Conservation (phyloP, 2,113 vertebrate genomes). For the Sinosuthora webbiana region DNA sequence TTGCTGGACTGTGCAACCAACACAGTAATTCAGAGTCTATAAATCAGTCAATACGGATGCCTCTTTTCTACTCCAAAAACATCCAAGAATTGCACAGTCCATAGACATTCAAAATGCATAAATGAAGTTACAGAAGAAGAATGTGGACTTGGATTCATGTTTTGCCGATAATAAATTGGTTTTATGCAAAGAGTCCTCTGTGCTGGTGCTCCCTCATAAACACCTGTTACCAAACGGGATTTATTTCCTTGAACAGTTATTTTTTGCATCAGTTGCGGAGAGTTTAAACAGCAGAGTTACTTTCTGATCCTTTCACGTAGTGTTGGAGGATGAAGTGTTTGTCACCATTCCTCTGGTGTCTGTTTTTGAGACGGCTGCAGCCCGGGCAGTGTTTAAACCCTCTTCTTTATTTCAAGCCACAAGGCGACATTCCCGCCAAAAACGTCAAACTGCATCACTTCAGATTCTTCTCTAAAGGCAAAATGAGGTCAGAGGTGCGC, state of each 20-base stretch:
- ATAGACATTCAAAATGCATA: not conserved
- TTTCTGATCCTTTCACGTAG: not conserved
- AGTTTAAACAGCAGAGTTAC: not conserved
- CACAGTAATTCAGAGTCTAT: not conserved
- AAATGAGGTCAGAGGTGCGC: not conserved
- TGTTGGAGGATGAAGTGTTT: not conserved
- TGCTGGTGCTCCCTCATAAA: not conserved
- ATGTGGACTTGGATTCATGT: not conserved
- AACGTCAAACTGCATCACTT: not conserved
- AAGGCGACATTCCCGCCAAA: not conserved
- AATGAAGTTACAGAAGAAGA: not conserved
- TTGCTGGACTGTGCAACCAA: not conserved
- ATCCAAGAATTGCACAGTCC: too few relatives aligned
- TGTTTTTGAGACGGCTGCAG: not conserved
- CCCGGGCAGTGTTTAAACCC: not conserved
- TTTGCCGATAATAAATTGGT: not conserved
- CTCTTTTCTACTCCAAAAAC: not conserved
- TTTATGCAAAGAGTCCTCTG: not conserved
- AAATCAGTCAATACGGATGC: not conserved
- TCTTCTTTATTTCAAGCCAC: not conserved
- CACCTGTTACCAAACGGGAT: not conserved
- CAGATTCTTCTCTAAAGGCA: not conserved
- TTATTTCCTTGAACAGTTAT: not conserved
- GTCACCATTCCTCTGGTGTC: not conserved
- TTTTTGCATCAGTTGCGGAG: rapidly evolving